Percentiles rank a stretch among this genome's conserved stretches.
Conservation (phyloP, 1,140 invertebrate species). For the Melipona quadrifasciata region DNA sequence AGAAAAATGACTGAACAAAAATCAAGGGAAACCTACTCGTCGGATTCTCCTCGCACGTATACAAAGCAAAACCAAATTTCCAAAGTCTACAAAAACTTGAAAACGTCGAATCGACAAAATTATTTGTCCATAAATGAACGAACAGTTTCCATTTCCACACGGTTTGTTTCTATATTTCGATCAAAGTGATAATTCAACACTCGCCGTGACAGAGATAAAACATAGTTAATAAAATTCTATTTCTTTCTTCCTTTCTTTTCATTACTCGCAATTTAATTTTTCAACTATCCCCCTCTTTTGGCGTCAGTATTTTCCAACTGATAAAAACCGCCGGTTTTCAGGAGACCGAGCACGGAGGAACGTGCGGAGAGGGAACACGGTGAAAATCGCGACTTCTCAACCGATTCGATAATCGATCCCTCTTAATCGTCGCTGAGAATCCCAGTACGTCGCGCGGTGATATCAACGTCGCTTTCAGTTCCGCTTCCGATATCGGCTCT, state of each 20-base stretch:
- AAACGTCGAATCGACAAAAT: background rate
- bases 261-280: background rate
- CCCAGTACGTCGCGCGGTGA: conserved; percentile 23
- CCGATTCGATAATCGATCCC: conserved; percentile 10
- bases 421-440: conserved; percentile 26
- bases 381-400: conserved; percentile 12
- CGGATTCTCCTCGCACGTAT: no score
- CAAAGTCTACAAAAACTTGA: background rate
- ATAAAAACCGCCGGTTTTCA: background rate
- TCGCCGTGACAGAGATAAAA: background rate
- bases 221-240: background rate
- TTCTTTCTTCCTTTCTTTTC: no score
- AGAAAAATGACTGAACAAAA: no score
- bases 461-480: conserved; percentile 54
- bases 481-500: conserved; percentile 36
- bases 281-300: background rate
- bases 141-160: background rate
- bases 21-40: background rate
- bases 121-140: background rate
- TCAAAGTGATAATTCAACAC: background rate
- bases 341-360: background rate
- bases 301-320: background rate
- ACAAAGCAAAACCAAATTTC: no score
- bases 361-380: background rate
- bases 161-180: background rate